phyloP scores from a whole-genome alignment of 2,113 vertebrate genomes.

The Alectura lathami region DNA sequence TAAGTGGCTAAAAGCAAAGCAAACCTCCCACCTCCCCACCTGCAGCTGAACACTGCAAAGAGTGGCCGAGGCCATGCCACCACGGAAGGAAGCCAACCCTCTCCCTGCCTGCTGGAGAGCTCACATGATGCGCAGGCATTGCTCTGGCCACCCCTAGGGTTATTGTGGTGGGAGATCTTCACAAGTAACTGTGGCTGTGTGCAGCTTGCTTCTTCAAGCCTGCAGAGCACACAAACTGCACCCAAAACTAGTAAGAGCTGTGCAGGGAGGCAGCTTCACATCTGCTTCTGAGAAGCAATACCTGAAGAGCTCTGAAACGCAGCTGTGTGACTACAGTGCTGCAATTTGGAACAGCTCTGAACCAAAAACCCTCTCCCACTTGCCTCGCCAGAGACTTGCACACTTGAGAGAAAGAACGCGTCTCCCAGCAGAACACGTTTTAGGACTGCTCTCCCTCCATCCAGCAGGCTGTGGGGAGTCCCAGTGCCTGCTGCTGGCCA shows the following conservation, averaged over 20 bases:
- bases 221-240: rapidly evolving
- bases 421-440: neutral
- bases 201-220: neutral
- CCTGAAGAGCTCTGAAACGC: rapidly evolving
- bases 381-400: neutral
- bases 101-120: neutral
- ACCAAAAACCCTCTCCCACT: neutral
- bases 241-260: neutral
- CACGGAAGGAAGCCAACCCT: neutral
- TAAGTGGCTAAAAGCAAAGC: rapidly evolving
- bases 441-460: neutral
- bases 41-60: rapidly evolving
- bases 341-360: neutral
- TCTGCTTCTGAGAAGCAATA: neutral
- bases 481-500: neutral
- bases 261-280: neutral
- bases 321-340: rapidly evolving
- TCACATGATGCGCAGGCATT: rapidly evolving
- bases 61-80: neutral
- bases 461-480: rapidly evolving
- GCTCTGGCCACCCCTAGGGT: neutral
- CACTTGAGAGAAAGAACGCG: neutral
- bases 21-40: too few relatives aligned
- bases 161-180: too few relatives aligned
- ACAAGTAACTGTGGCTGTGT: rapidly evolving